Percentiles rank a stretch among this genome's conserved stretches.
These are phyloP conservation scores for Kryptopterus vitreolus DNA, from an alignment of 2,797 vertebrate species.

Conservation along the genomic window DNA sequence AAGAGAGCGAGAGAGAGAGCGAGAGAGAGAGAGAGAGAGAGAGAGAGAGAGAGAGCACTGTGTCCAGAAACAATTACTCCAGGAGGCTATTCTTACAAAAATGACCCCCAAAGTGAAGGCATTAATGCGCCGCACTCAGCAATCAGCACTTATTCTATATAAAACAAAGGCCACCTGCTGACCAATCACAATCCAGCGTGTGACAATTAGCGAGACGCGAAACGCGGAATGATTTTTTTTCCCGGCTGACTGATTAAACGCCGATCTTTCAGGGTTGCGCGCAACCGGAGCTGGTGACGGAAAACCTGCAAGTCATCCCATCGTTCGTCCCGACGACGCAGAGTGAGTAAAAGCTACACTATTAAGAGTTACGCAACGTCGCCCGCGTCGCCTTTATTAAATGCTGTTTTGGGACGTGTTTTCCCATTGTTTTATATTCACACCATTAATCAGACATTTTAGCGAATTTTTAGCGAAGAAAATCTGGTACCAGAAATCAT, in stretches of 20 bases:
- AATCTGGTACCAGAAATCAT: not conserved
- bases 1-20: not conserved
- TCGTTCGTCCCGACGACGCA: slow-evolving; percentile 53
- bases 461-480: not conserved
- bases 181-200: slow-evolving; percentile 19
- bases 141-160: slow-evolving; percentile 28
- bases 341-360: slow-evolving; percentile 67
- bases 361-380: not conserved
- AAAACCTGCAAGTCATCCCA: slow-evolving; percentile 66
- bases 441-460: slow-evolving; percentile 1
- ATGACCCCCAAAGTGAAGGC: slow-evolving; percentile 8
- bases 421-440: not conserved
- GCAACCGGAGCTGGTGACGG: slow-evolving; percentile 64
- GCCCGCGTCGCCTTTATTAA: not conserved
- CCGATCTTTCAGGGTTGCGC: slow-evolving; percentile 62
- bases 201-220: not conserved
- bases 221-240: not conserved
- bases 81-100: not conserved
- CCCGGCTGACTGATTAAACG: not conserved
- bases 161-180: slow-evolving; percentile 6
- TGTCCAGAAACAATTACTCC: not conserved
- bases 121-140: slow-evolving; percentile 14
- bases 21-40: not conserved
- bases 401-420: not conserved
- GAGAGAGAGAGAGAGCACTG: not conserved